Conservation (phyloP, 2,888 invertebrate species). For the Euclidia mi region DNA sequence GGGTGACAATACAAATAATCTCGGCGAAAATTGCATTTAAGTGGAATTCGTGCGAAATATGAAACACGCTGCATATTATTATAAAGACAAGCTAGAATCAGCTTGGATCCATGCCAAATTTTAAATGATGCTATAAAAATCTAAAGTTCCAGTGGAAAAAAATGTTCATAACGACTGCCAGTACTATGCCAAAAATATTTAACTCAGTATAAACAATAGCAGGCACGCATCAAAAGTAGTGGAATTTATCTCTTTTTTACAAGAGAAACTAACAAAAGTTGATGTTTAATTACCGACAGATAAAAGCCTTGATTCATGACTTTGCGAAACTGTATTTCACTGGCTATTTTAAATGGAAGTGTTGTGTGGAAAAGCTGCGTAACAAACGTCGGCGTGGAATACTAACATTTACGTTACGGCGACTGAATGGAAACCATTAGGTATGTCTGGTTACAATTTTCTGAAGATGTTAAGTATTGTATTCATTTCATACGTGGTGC, state of each 20-base stretch:
- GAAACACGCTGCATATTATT: conserved; percentile 75
- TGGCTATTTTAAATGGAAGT: conserved; percentile 40
- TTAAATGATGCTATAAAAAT: conserved; percentile 84
- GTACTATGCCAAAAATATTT: conserved; percentile 77
- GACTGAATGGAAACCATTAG: too few species aligned
- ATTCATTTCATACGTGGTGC: too few species aligned
- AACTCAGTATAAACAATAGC: conserved; percentile 72
- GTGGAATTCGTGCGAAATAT: conserved; percentile 41
- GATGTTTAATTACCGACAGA: conserved; percentile 35
- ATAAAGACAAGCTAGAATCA: conserved; percentile 70
- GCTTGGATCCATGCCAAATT: conserved; percentile 80
- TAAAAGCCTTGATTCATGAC: conserved; percentile 50
- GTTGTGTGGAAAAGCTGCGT: conserved; percentile 32
- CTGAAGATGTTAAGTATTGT: too few species aligned
- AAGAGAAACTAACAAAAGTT: conserved; percentile 35
- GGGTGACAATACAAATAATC: background rate
- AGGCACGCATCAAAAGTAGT: conserved; percentile 52
- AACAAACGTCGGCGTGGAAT: conserved; percentile 24
- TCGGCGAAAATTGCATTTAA: background rate
- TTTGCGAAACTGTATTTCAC: conserved; percentile 24
- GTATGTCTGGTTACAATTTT: too few species aligned
- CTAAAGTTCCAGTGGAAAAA: conserved; percentile 79
- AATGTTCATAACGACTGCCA: conserved; percentile 68
- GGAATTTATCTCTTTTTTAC: conserved; percentile 47
- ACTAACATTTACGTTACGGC: background rate